These are phyloP conservation scores for Taenioides sp. DNA, from an alignment of 2,797 vertebrate genomes.

Conservation along the genomic window DNA sequence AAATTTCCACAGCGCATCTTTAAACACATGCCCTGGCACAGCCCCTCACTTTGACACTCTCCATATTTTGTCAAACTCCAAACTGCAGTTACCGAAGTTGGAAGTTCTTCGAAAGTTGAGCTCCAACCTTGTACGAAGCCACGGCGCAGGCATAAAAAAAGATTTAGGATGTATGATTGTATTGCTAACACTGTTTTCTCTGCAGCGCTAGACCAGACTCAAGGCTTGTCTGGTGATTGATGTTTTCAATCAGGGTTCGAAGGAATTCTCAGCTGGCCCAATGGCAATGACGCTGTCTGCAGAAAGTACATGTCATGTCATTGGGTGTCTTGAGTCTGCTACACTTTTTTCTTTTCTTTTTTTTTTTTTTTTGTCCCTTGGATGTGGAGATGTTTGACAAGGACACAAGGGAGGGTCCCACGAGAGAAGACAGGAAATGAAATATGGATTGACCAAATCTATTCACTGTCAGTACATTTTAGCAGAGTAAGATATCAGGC, in stretches of 20 bases:
- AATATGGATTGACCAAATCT: conserved; percentile 62
- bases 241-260: conserved; percentile 39
- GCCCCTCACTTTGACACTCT: not conserved
- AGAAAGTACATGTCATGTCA: conserved; percentile 30
- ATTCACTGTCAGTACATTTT: conserved; percentile 57
- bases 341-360: conserved; percentile 2
- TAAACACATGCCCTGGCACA: not conserved
- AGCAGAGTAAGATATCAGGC: conserved; percentile 41
- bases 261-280: conserved; percentile 9
- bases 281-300: conserved; percentile 37
- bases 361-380: conserved; percentile 2
- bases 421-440: conserved; percentile 58
- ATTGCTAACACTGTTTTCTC: conserved; percentile 18
- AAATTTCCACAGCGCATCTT: not conserved
- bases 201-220: conserved; percentile 6
- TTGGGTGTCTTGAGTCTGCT: conserved; percentile 21
- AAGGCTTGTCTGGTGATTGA: conserved; percentile 38
- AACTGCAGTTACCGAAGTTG: not conserved
- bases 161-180: conserved; percentile 19
- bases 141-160: not conserved
- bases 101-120: not conserved
- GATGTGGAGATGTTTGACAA: conserved; percentile 38
- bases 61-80: not conserved
- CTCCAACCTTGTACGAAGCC: not conserved
- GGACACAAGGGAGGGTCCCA: conserved; percentile 42